Evolutionary conservation across 2,113 vertebrate genomes (phyloP).

Genomic region (Hemichromis elongatus): DNA sequence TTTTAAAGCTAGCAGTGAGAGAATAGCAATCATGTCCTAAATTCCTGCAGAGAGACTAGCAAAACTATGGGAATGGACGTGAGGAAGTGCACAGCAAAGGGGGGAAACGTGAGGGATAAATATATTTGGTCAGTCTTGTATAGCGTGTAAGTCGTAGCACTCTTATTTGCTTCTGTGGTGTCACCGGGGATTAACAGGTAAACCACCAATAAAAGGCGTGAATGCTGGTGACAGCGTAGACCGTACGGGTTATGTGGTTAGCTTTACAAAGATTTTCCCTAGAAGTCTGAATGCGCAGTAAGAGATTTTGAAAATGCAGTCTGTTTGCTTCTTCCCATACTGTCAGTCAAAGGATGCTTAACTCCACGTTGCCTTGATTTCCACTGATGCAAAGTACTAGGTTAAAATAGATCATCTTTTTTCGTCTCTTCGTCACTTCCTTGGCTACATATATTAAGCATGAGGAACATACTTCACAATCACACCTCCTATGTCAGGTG

Average conservation of each 20-base stretch:
- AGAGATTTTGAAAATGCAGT: background rate
- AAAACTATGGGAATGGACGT: background rate
- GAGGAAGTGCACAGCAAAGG: fast-evolving
- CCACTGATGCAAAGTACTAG: background rate
- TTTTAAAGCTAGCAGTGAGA: background rate
- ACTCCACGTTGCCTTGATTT: background rate
- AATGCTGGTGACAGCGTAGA: background rate
- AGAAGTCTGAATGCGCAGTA: background rate
- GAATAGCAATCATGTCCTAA: fast-evolving
- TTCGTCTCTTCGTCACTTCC: background rate
- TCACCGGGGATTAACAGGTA: fast-evolving
- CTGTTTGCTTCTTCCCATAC: background rate
- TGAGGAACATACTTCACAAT: background rate
- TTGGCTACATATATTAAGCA: background rate
- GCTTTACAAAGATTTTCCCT: background rate
- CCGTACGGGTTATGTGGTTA: background rate
- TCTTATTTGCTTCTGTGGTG: background rate
- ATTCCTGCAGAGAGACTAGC: background rate
- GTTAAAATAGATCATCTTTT: background rate
- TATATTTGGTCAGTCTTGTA: background rate
- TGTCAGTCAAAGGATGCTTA: fast-evolving
- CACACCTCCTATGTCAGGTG: background rate
- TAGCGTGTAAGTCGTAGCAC: too few relatives aligned
- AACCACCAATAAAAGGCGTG: background rate
- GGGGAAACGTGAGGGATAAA: background rate